Evolutionary conservation across 2,888 invertebrate species (phyloP).

Genomic region (Pyrrhosoma nymphula): DNA sequence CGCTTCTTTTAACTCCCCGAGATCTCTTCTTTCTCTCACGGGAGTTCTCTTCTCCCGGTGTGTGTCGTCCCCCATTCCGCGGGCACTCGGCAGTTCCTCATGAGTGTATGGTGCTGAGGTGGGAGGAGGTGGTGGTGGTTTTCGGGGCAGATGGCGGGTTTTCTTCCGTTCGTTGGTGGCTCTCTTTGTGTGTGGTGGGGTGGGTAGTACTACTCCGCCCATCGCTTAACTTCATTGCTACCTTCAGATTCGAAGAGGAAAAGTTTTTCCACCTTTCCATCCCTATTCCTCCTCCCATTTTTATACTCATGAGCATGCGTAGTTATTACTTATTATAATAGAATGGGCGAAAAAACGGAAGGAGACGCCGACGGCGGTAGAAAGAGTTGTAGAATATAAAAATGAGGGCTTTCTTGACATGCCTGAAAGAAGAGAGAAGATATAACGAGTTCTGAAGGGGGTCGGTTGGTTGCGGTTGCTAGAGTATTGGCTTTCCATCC

Average conservation of each 20-base stretch:
- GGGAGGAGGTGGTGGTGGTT: background rate
- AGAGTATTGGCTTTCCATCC: no score
- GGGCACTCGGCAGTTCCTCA: background rate
- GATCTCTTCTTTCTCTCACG: conserved; percentile 35
- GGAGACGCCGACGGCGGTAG: no score
- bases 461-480: no score
- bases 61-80: background rate
- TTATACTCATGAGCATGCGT: background rate
- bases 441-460: no score
- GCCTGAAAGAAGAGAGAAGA: no score
- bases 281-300: background rate
- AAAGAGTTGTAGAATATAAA: no score
- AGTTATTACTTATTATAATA: background rate
- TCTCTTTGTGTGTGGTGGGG: background rate
- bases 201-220: conserved; percentile 4
- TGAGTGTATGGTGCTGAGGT: background rate
- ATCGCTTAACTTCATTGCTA: conserved; percentile 55
- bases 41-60: background rate
- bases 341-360: no score
- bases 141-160: background rate
- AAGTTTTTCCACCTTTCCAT: background rate
- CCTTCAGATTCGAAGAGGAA: conserved; percentile 1
- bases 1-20: conserved; percentile 15
- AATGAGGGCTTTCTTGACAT: no score
- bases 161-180: background rate